phyloP scores from a whole-genome alignment of 2,888 invertebrate genomes.

The Caenorhabditis wallacei region DNA sequence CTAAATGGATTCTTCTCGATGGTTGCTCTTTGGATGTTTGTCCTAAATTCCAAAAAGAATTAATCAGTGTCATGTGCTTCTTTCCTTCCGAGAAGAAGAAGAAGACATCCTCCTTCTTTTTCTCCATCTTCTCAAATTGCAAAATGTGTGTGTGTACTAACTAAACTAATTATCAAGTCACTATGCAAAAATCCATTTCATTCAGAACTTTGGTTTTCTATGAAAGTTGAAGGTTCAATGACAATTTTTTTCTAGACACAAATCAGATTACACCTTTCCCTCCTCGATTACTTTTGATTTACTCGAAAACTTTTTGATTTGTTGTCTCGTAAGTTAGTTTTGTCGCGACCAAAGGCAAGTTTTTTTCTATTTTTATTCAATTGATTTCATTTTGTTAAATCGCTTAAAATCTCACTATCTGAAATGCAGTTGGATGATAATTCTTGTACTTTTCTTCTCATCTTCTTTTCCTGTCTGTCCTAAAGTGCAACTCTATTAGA shows the following conservation, averaged over 20 bases:
- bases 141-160: slow-evolving; percentile 34
- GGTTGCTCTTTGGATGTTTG: slow-evolving; percentile 18
- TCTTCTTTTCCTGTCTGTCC: too few species aligned
- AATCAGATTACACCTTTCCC: slow-evolving; percentile 19
- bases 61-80: slow-evolving; percentile 28
- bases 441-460: too few species aligned
- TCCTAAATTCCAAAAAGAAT: slow-evolving; percentile 13
- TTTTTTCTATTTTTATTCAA: neutral
- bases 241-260: slow-evolving; percentile 4
- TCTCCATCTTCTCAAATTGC: slow-evolving; percentile 20
- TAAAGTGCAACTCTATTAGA: too few species aligned
- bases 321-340: neutral
- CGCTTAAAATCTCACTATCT: too few species aligned
- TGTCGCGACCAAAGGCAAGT: too few species aligned
- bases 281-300: neutral
- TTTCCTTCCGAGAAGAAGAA: neutral
- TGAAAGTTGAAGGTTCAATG: slow-evolving; percentile 13
- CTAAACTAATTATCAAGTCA: slow-evolving; percentile 48
- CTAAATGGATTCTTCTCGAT: slow-evolving; percentile 11
- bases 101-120: neutral
- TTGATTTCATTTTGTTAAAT: neutral
- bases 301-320: neutral
- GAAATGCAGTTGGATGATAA: too few species aligned
- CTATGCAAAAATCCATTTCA: neutral
- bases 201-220: slow-evolving; percentile 11